phyloP scores from a whole-genome alignment of 2,888 invertebrate genomes.

The Diarsia dahlii region DNA sequence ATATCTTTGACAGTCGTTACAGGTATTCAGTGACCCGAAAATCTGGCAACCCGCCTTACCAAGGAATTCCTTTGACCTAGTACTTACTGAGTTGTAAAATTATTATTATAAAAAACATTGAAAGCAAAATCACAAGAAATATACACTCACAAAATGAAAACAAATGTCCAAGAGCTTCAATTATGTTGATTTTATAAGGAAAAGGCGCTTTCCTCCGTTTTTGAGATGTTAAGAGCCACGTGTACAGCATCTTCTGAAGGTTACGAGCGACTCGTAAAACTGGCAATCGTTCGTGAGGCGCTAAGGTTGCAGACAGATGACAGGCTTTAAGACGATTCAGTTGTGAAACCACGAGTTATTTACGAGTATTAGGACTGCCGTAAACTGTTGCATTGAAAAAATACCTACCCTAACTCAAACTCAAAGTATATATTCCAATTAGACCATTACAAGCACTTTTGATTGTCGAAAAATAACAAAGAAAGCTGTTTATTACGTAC shows the following conservation, averaged over 20 bases:
- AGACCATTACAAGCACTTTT: too few species aligned
- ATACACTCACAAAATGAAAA: conserved; percentile 3
- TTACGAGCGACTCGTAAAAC: conserved; percentile 60
- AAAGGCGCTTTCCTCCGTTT: conserved; percentile 4
- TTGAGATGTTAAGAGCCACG: conserved; percentile 23
- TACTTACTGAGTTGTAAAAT: not conserved
- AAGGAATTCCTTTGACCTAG: not conserved
- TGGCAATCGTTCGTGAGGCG: conserved; percentile 29
- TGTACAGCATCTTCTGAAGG: conserved; percentile 25
- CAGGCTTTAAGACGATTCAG: not conserved
- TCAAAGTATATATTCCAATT: too few species aligned
- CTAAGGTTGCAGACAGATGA: conserved; percentile 19
- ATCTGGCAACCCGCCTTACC: not conserved
- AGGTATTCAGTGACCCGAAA: not conserved
- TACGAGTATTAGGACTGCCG: not conserved
- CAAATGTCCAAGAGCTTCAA: conserved; percentile 24
- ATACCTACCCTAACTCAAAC: too few species aligned
- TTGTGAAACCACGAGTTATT: not conserved
- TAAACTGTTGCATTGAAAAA: too few species aligned
- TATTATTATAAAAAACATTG: not conserved
- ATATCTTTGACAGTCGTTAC: not conserved
- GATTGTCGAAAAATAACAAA: too few species aligned
- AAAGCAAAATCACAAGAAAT: not conserved
- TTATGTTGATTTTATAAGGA: conserved; percentile 36
- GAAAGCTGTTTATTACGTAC: too few species aligned